Conservation (phyloP, 2,113 vertebrate genomes). For the Cisticola juncidis region DNA sequence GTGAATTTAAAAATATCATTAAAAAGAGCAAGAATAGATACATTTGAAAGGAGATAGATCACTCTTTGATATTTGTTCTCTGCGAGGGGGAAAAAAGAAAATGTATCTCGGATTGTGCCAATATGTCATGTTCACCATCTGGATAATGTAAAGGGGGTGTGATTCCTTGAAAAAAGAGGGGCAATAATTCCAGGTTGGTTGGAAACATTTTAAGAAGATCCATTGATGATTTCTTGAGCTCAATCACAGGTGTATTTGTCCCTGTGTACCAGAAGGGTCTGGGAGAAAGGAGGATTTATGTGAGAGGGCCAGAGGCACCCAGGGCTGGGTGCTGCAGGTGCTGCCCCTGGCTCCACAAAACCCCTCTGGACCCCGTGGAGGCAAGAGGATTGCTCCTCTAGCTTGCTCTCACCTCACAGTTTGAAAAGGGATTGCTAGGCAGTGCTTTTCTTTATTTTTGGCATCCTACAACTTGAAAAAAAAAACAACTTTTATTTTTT, state of each 20-base stretch:
- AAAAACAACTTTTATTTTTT: background rate
- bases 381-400: background rate
- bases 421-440: background rate
- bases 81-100: background rate
- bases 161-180: background rate
- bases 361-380: accelerated
- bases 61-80: background rate
- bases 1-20: background rate
- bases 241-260: accelerated
- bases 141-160: background rate
- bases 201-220: background rate
- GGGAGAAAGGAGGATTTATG: background rate
- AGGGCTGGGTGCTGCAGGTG: background rate
- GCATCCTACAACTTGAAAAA: background rate
- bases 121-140: background rate
- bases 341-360: accelerated
- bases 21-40: background rate
- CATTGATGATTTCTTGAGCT: background rate
- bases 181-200: background rate
- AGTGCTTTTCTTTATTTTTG: background rate
- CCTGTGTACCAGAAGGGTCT: accelerated
- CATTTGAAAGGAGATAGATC: background rate
- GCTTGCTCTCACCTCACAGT: background rate
- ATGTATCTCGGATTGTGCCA: background rate
- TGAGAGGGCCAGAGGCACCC: background rate